A percentile compares a stretch with the other conserved stretches of the same genome.
Evolutionary conservation across 2,113 vertebrate species (phyloP).

Genomic region (Cromileptes altivelis): DNA sequence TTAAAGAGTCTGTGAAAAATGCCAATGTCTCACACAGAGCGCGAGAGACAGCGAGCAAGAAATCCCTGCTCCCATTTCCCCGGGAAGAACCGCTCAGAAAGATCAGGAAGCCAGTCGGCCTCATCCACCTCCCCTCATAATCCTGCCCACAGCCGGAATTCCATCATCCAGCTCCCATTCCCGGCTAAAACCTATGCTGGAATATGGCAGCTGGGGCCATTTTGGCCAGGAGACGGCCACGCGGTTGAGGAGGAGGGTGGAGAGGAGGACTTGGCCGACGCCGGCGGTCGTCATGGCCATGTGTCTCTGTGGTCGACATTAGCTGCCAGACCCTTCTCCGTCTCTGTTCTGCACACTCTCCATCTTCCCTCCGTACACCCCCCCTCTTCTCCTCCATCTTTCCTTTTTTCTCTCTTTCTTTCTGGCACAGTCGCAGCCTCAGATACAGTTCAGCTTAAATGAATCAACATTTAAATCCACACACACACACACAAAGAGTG

Average conservation of each 20-base stretch:
- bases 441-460: constrained; percentile 68
- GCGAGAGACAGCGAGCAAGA: constrained; percentile 32
- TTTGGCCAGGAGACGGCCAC: constrained; percentile 64
- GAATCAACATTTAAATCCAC: constrained; percentile 75
- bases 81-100: constrained; percentile 64
- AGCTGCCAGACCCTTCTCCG: constrained; percentile 67
- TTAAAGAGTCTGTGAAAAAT: constrained; percentile 64
- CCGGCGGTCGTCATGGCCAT: constrained; percentile 58
- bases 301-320: constrained; percentile 65
- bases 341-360: constrained; percentile 33
- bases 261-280: constrained; percentile 72
- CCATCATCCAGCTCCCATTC: constrained; percentile 75
- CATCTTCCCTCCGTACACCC: constrained; percentile 9
- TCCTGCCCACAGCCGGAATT: constrained; percentile 75
- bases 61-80: constrained; percentile 71
- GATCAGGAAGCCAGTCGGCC: constrained; percentile 70
- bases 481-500: constrained; percentile 2
- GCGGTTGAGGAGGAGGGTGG: constrained; percentile 51
- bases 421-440: constrained; percentile 60
- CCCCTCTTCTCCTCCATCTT: background rate
- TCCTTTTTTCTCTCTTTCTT: constrained; percentile 45
- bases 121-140: constrained; percentile 69
- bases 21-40: constrained; percentile 40
- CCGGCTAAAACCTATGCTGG: constrained; percentile 62
- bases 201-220: constrained; percentile 68